Base-by-base conservation (phyloP, 2,888 invertebrate species). In the Camponotus fellah region DNA sequence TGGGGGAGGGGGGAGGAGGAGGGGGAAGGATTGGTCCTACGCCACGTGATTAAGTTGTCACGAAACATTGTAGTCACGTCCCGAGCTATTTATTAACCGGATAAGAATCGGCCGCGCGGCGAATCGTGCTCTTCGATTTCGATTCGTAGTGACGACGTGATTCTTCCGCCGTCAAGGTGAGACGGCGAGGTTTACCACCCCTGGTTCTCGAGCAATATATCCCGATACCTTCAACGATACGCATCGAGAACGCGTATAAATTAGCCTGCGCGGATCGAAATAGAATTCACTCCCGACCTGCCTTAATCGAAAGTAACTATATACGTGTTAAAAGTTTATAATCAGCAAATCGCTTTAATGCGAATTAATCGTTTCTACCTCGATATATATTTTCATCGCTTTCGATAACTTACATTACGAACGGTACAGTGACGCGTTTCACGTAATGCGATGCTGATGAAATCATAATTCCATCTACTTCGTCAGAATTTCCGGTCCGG, bases 11-110 rank as follows among this genome's bases (percentile, higher is more conserved):
- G 49, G 5, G n/a, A n/a, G 2, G n/a, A 5, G 12, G 14, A 6
- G 5, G 6, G 49, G 8, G 2, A 0, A 0, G 53, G 89, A 94
- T 91, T 82, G 89, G 86, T 89, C 86, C 86, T 85, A 71, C 86
- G 49, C 81, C 87, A 88, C 89, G 91, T 93, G 94, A 94, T 94
- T 94, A 93, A 94, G 93, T 93, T 94, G 94, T 94, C 94, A 93
- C 91, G 92, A 94, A 94, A 93, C 86, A 88, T 91, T 91, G 91
- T 91, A 94, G 93, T 94, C 94, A 94, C 91, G 93, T 92, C 92
- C 91, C 90, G 91, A 91, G 89, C 92, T 92, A 93, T 94, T 93
- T 93, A 93, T 94, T 94, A 94, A 86, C 77, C 84, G 86, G 90
- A 91, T 90, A 91, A 88, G 74, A 84, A 90, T 90, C 91, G 77